These are phyloP conservation scores for Philotrypesis tridentata DNA, from an alignment of 1,140 invertebrate species.

Conservation along the genomic window DNA sequence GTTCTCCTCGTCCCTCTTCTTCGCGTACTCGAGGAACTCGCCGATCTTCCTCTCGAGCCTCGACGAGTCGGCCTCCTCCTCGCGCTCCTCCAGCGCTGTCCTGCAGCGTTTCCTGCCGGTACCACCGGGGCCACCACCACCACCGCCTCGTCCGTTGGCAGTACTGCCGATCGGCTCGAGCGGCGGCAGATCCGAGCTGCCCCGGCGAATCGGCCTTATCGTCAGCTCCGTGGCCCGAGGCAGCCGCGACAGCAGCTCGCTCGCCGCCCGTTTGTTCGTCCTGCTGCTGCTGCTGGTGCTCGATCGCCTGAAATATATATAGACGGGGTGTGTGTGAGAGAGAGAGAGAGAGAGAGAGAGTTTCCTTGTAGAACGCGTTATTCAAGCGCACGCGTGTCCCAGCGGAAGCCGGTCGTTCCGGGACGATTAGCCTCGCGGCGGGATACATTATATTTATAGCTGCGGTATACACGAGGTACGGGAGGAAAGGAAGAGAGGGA, in stretches of 20 bases:
- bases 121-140: neutral
- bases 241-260: conserved; percentile 28
- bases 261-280: neutral
- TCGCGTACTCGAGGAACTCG: conserved; percentile 60
- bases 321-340: neutral
- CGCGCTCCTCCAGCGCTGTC: neutral
- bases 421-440: conserved; percentile 36
- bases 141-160: too few relatives aligned
- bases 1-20: conserved; percentile 59
- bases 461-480: neutral
- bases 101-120: neutral
- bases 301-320: conserved; percentile 11
- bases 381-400: conserved; percentile 8
- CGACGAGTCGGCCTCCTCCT: conserved; percentile 24
- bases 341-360: too few relatives aligned
- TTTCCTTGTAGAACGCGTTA: neutral
- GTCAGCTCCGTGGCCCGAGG: conserved; percentile 35
- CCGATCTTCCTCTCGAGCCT: conserved; percentile 53
- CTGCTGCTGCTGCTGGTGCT: neutral
- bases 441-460: too few relatives aligned
- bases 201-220: conserved; percentile 11
- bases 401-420: conserved; percentile 39
- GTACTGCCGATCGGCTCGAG: neutral
- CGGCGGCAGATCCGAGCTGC: neutral
- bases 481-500: too few relatives aligned